Conservation (phyloP, 2,797 vertebrate species). For the Prionace glauca region DNA sequence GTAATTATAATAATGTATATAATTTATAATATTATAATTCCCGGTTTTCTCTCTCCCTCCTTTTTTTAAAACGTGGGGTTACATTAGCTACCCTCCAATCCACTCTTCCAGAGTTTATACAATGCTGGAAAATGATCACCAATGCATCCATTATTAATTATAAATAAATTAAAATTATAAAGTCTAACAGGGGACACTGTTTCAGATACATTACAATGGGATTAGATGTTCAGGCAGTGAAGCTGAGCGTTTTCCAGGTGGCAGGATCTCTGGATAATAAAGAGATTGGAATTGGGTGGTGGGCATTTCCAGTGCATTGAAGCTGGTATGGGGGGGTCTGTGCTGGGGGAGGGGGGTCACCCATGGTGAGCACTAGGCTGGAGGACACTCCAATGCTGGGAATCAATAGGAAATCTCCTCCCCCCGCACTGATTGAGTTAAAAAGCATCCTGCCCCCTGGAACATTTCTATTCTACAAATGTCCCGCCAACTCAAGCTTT, state of each 20-base stretch:
- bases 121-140: too few species aligned
- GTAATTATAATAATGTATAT: too few species aligned
- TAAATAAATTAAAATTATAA: too few species aligned
- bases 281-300: not conserved
- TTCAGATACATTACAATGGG: not conserved
- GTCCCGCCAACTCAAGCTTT: not conserved
- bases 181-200: not conserved
- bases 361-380: not conserved
- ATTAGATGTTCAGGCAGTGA: not conserved
- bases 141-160: too few species aligned
- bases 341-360: not conserved
- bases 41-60: too few species aligned
- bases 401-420: not conserved
- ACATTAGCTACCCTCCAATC: too few species aligned
- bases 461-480: not conserved
- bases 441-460: not conserved
- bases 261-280: not conserved
- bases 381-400: not conserved
- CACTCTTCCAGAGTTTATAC: too few species aligned
- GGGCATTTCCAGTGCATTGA: not conserved
- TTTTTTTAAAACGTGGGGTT: too few species aligned
- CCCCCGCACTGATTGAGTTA: not conserved
- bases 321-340: not conserved
- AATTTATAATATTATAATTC: too few species aligned
- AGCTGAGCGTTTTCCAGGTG: not conserved